Evolutionary conservation across 1,140 invertebrate genomes (phyloP), one percentile per base, ranked within the genome.

Genomic region (Grapholita molesta): DNA sequence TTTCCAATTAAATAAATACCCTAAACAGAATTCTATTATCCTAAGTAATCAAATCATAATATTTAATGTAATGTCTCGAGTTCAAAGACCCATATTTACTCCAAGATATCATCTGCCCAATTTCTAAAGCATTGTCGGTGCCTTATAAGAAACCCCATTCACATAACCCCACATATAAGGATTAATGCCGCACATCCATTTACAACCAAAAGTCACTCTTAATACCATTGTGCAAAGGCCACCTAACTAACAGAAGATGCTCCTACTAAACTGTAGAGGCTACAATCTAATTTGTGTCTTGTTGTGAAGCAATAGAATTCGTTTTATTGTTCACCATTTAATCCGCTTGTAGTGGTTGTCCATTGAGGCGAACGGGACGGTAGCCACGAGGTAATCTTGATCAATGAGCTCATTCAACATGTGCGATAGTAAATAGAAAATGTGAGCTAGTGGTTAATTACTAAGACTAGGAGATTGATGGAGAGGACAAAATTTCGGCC

Each of bases 401-500:
- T 61, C 55, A 61, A 61, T 61, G 55, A 61, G 55, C 25, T 61
- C 55, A 61, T 61, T 61, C 55, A 61, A 61, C 55, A 28, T 61
- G 24, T 57, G 24, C 11, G 24, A 57, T 57, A 57, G 53, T 57
- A 57, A 57, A 48, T 48, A 48, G 42, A 48, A 48, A 48, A 48
- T 48, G 42, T 48, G 42, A 48, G 42, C 42, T 48, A 48, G 42
- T 21, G 42, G 42, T 48, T 48, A 48, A 48, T 48, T 48, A 48
- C 42, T 48, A 21, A 48, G 42, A 48, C 42, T 48, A 48, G 42
- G 18, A 48, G 42, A 48, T 48, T 21, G 21, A 48, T 48, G 42
- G 42, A 18, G 0, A 21, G 42, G 42, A 48, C 42, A 48, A 15
- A n/a, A 48, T 48, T 48, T 48, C 18, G 2, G 6, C 18, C 21